Evolutionary conservation across 2,888 invertebrate species (phyloP).

Genomic region (Diarsia dahlii): DNA sequence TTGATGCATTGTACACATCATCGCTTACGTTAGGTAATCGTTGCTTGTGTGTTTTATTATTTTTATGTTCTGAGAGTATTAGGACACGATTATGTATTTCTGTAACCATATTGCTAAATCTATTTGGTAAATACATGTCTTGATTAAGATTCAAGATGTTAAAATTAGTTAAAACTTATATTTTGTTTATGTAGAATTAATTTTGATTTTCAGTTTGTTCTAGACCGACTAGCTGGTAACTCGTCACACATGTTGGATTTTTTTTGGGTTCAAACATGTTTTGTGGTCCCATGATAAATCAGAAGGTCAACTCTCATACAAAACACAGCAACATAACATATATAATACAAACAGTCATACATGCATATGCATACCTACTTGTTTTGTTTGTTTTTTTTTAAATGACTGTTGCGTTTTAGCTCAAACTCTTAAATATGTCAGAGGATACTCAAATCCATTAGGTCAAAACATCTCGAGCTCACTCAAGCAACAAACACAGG

Average conservation of each 20-base stretch:
- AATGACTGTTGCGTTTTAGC: neutral
- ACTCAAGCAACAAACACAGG: constrained; percentile 45
- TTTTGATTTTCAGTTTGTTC: constrained; percentile 7
- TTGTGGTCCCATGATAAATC: neutral
- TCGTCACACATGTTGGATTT: neutral
- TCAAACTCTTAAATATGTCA: constrained; percentile 14
- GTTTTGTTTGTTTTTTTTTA: neutral
- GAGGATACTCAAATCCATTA: constrained; percentile 12
- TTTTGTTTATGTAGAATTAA: constrained; percentile 34
- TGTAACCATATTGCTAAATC: constrained; percentile 64
- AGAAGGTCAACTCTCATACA: neutral
- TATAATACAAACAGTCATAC: neutral
- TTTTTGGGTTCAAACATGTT: neutral
- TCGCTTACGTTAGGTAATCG: constrained; percentile 57
- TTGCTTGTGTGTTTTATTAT: constrained; percentile 52
- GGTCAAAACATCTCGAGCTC: constrained; percentile 40
- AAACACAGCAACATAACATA: neutral
- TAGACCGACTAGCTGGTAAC: neutral
- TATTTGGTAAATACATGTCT: constrained; percentile 51
- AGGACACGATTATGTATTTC: constrained; percentile 57
- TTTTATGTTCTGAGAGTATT: constrained; percentile 54
- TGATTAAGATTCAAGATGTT: constrained; percentile 45
- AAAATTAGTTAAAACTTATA: constrained; percentile 31
- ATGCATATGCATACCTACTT: neutral
- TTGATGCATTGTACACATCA: constrained; percentile 48